These are phyloP conservation scores for Myotis vivesi DNA, from an alignment of 2,797 vertebrate genomes.

Conservation along the genomic window DNA sequence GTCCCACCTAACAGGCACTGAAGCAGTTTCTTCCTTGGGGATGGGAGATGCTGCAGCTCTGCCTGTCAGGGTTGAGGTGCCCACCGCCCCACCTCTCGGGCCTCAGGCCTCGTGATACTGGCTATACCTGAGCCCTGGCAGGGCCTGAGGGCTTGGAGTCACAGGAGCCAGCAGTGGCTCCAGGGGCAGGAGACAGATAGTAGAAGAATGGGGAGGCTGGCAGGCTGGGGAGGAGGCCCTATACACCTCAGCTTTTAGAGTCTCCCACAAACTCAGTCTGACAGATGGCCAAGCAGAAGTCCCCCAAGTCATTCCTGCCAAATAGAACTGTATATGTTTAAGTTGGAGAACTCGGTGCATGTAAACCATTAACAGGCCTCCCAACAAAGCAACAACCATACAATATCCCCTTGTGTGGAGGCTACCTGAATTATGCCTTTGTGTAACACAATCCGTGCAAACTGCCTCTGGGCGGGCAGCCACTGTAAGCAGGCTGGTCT, in stretches of 20 bases:
- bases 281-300: conserved; percentile 31
- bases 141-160: neutral
- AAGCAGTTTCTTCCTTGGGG: neutral
- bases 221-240: neutral
- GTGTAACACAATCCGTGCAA: conserved; percentile 80
- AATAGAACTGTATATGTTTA: conserved; percentile 52
- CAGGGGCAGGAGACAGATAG: neutral
- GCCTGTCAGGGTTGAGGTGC: neutral
- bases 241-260: neutral
- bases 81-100: neutral
- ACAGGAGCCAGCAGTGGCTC: neutral
- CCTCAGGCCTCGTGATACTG: neutral
- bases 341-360: conserved; percentile 31
- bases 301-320: neutral
- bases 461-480: conserved; percentile 81
- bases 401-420: conserved; percentile 74
- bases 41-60: neutral
- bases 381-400: conserved; percentile 60
- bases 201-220: neutral
- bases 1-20: neutral
- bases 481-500: conserved; percentile 77
- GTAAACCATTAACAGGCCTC: conserved; percentile 78
- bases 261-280: neutral
- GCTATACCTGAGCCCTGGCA: neutral
- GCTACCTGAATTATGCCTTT: conserved; percentile 82